Conservation (phyloP, 2,888 invertebrate genomes). For the Tholera decimalis region DNA sequence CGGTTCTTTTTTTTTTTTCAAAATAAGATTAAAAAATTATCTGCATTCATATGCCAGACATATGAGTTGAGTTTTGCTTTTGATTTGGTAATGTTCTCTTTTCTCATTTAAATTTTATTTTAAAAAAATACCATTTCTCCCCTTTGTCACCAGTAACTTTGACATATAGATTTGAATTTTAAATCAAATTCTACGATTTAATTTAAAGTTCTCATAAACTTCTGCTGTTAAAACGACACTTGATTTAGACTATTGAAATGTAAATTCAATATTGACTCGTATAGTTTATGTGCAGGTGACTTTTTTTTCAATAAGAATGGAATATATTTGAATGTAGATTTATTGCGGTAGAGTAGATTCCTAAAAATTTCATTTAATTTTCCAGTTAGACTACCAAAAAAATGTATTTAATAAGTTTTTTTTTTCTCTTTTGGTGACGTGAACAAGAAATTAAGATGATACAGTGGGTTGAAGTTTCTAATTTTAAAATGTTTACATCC, state of each 20-base stretch:
- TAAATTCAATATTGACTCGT: conserved; percentile 34
- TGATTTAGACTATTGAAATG: conserved; percentile 52
- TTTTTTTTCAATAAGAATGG: conserved; percentile 14
- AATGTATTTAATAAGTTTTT: too few relatives aligned
- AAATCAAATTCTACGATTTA: conserved; percentile 33
- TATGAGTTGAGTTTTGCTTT: too few relatives aligned
- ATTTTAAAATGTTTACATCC: too few relatives aligned
- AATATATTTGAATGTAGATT: conserved; percentile 20
- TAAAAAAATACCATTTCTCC: not conserved
- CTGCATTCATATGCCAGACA: too few relatives aligned
- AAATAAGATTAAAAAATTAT: too few relatives aligned
- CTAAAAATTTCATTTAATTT: too few relatives aligned
- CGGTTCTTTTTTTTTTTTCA: too few relatives aligned
- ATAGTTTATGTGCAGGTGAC: conserved; percentile 2
- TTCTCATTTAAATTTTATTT: rapidly evolving
- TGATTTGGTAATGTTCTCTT: not conserved
- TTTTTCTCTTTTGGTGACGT: too few relatives aligned
- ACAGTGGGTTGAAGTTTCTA: too few relatives aligned
- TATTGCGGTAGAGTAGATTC: not conserved
- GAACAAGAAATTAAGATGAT: too few relatives aligned
- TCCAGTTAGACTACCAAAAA: too few relatives aligned
- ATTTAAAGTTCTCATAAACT: conserved; percentile 40
- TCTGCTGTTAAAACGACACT: conserved; percentile 34
- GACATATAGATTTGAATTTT: conserved; percentile 6
- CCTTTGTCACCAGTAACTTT: conserved; percentile 23